phyloP scores from a whole-genome alignment of 1,140 invertebrate species.

The Wiebesia pumilae region DNA sequence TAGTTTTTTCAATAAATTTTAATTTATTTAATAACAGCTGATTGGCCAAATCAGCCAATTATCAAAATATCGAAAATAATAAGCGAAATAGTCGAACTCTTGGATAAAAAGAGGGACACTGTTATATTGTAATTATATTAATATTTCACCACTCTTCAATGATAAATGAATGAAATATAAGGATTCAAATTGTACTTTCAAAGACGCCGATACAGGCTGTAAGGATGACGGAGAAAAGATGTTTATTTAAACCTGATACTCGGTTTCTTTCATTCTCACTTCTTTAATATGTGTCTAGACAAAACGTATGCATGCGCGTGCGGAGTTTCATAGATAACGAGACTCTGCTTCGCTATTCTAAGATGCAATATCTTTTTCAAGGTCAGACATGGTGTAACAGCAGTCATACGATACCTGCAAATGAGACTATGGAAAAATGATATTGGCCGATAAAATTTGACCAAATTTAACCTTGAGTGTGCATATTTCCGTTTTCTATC shows the following conservation, averaged over 20 bases:
- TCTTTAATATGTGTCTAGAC: slow-evolving; percentile 39
- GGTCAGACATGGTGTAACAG: neutral
- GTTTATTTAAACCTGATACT: neutral
- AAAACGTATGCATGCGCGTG: slow-evolving; percentile 40
- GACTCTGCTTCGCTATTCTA: neutral
- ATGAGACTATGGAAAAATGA: slow-evolving; percentile 29
- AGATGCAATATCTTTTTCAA: slow-evolving; percentile 12
- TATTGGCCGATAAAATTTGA: neutral
- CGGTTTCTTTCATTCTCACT: neutral
- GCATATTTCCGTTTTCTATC: slow-evolving; percentile 8
- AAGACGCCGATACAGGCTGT: too few species aligned
- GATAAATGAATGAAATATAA: too few species aligned
- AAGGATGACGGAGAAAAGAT: too few species aligned
- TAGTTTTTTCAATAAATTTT: too few species aligned
- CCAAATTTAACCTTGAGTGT: neutral
- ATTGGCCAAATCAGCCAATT: too few species aligned
- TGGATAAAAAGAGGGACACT: too few species aligned
- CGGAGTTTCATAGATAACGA: neutral
- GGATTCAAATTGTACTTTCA: too few species aligned
- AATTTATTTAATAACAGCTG: too few species aligned
- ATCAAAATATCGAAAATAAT: too few species aligned
- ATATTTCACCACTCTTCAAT: too few species aligned
- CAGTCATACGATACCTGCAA: neutral
- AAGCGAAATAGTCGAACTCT: too few species aligned
- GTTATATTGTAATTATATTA: too few species aligned